These are phyloP conservation scores for Sycophila sp. DNA, from an alignment of 1,140 invertebrate species.

Conservation along the genomic window DNA sequence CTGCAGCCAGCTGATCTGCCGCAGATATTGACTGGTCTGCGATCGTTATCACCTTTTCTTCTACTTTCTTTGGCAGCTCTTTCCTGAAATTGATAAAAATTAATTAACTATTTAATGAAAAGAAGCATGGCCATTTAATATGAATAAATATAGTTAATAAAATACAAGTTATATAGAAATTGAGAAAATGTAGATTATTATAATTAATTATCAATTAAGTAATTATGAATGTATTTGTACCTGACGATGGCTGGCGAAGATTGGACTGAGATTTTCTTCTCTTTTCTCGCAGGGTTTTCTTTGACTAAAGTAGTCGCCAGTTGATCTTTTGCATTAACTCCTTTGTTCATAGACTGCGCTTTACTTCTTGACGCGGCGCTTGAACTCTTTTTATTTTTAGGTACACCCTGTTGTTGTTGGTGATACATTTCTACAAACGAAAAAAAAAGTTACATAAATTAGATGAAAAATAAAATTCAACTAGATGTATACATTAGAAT, in stretches of 20 bases:
- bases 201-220: not conserved
- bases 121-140: too few species aligned
- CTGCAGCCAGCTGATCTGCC: not conserved
- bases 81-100: conserved; percentile 50
- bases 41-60: conserved; percentile 51
- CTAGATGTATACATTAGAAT: not conserved
- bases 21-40: not conserved
- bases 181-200: too few species aligned
- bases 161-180: too few species aligned
- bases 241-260: conserved; percentile 54
- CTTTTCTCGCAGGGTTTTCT: conserved; percentile 57
- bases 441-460: not conserved
- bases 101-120: not conserved
- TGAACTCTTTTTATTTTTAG: conserved; percentile 67
- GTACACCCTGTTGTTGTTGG: conserved; percentile 72
- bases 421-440: conserved; percentile 66
- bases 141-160: too few species aligned
- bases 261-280: conserved; percentile 52
- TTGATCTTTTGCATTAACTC: conserved; percentile 59
- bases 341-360: conserved; percentile 49
- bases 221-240: conserved; percentile 2
- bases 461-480: not conserved
- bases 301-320: conserved; percentile 58
- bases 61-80: conserved; percentile 53
- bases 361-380: conserved; percentile 60